phyloP scores from a whole-genome alignment of 2,797 vertebrate genomes.

The Acanthurus lineatus region DNA sequence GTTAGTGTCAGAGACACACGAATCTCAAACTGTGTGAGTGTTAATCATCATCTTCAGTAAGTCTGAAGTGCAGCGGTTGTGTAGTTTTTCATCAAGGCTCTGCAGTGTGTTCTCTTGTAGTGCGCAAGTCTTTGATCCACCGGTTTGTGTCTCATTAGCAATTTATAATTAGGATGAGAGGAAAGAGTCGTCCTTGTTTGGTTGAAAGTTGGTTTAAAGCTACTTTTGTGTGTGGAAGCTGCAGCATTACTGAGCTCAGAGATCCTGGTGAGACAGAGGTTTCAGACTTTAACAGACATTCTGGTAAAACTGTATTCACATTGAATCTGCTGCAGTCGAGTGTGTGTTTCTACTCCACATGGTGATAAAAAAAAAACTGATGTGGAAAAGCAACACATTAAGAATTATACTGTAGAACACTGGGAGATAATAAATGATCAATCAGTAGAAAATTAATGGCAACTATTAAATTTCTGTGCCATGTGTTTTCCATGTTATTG shows the following conservation, averaged over 20 bases:
- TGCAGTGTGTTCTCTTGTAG: background rate
- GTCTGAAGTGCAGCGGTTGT: background rate
- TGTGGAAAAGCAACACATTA: too few species aligned
- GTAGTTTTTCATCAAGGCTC: slow-evolving; percentile 9
- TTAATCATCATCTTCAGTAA: background rate
- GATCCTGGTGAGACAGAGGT: background rate
- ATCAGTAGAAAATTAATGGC: too few species aligned
- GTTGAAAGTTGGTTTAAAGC: slow-evolving; percentile 5
- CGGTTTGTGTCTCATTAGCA: slow-evolving; percentile 26
- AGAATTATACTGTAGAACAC: too few species aligned
- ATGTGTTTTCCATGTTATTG: too few species aligned
- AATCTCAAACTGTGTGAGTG: background rate
- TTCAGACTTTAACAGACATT: background rate
- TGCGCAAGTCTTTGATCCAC: slow-evolving; percentile 22
- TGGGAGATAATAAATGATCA: too few species aligned
- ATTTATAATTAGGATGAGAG: slow-evolving; percentile 29
- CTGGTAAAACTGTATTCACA: background rate
- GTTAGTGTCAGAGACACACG: background rate
- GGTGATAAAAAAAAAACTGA: too few species aligned
- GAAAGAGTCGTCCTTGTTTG: slow-evolving; percentile 12
- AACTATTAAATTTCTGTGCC: too few species aligned
- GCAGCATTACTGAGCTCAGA: background rate
- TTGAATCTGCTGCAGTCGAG: background rate
- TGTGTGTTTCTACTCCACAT: too few species aligned
- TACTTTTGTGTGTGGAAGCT: background rate